Conservation (phyloP, 37 sponge, comb jelly and placozoan genomes). For the Halichondria panicea region DNA sequence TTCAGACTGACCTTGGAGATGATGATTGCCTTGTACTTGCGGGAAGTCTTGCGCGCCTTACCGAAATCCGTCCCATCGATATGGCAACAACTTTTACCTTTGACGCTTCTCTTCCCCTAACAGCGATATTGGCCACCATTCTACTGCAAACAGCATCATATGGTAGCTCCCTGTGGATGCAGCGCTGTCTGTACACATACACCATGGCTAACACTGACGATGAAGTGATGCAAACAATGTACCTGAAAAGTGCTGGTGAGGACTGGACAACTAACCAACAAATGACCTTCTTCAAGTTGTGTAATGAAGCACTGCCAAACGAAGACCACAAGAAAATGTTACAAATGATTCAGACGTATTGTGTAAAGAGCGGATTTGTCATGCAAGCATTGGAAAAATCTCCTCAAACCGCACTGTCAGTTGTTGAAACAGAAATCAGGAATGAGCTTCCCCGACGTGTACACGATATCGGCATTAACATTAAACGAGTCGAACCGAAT, state of each 20-base stretch:
- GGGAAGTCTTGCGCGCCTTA: neutral
- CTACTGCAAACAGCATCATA: neutral
- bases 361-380: neutral
- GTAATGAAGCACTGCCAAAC: neutral
- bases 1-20: neutral
- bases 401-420: neutral
- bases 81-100: neutral
- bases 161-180: neutral
- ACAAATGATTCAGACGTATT: neutral
- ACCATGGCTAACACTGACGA: neutral
- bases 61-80: neutral
- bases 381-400: neutral
- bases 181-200: neutral
- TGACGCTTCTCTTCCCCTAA: neutral
- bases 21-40: neutral
- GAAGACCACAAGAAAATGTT: neutral
- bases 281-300: neutral
- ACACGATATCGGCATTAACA: neutral
- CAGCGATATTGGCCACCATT: neutral
- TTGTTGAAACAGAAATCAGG: neutral
- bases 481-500: neutral
- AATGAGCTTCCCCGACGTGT: neutral
- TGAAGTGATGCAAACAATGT: neutral
- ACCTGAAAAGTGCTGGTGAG: neutral
- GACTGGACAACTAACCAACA: neutral